Percentiles rank a stretch among this genome's conserved stretches.
phyloP scores from a whole-genome alignment of 2,113 vertebrate species.

The Gallinago paraguaiae region DNA sequence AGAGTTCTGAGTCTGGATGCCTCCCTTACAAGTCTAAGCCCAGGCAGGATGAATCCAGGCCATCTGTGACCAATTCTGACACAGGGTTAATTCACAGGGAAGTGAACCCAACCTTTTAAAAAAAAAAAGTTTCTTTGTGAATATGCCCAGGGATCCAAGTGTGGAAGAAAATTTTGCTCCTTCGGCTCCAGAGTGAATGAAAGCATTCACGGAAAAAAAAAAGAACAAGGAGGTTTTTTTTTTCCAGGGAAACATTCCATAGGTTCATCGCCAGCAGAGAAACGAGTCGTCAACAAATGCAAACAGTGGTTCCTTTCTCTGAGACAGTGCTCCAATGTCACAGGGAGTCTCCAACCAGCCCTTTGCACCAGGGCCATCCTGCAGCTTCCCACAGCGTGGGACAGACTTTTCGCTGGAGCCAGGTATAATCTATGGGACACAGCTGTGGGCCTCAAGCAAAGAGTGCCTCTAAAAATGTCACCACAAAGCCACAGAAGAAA shows the following conservation, averaged over 20 bases:
- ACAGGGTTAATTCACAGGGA: background rate
- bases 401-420: background rate
- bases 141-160: constrained; percentile 4
- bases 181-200: constrained; percentile 53
- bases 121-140: constrained; percentile 18
- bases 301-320: constrained; percentile 45
- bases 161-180: constrained; percentile 34
- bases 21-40: background rate
- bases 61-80: constrained; percentile 2
- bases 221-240: constrained; percentile 10
- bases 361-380: background rate
- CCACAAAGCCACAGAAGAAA: background rate
- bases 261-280: constrained; percentile 45
- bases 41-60: background rate
- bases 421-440: background rate
- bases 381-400: background rate
- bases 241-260: constrained; percentile 52
- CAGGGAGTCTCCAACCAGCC: background rate
- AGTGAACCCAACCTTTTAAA: constrained; percentile 1
- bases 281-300: constrained; percentile 36
- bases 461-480: background rate
- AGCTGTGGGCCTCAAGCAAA: background rate
- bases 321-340: background rate
- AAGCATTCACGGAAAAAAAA: constrained; percentile 35
- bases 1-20: background rate